phyloP scores from a whole-genome alignment of 2,113 vertebrate species.

The Scolopax mira region DNA sequence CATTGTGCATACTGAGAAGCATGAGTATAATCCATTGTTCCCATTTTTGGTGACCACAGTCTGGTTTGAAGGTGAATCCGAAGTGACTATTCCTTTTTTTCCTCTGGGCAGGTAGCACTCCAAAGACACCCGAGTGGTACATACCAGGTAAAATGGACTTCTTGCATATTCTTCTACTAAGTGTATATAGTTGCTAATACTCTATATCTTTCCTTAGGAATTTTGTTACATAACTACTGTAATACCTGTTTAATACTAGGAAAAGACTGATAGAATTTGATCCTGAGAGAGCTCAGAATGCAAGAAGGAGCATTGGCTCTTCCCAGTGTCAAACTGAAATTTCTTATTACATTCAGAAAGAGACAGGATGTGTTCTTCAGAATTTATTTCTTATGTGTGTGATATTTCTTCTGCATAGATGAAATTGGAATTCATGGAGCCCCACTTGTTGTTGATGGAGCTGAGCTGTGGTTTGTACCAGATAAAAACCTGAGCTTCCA shows the following conservation, averaged over 20 bases:
- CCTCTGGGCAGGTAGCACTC: conserved; percentile 76
- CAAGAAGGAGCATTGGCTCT: background rate
- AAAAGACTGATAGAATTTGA: background rate
- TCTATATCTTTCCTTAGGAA: background rate
- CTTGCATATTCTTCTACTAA: background rate
- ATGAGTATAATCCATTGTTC: background rate
- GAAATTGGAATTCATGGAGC: conserved; percentile 82
- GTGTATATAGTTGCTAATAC: background rate
- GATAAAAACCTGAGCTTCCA: conserved; percentile 78
- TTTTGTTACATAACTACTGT: background rate
- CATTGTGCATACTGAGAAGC: background rate
- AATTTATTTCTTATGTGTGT: background rate
- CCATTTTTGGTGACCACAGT: background rate
- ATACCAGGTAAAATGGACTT: conserved; percentile 84
- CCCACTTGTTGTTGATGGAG: conserved; percentile 81
- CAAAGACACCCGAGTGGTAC: conserved; percentile 88
- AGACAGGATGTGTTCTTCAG: background rate
- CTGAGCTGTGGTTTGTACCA: conserved; percentile 92
- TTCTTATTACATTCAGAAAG: background rate
- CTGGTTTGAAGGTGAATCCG: background rate
- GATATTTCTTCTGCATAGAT: conserved; percentile 56
- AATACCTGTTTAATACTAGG: background rate
- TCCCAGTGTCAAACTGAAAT: background rate
- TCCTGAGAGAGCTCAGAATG: background rate
- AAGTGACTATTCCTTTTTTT: conserved; percentile 8